Base-by-base conservation (phyloP, 2,797 vertebrate species). In the Bradypodion pumilum region DNA sequence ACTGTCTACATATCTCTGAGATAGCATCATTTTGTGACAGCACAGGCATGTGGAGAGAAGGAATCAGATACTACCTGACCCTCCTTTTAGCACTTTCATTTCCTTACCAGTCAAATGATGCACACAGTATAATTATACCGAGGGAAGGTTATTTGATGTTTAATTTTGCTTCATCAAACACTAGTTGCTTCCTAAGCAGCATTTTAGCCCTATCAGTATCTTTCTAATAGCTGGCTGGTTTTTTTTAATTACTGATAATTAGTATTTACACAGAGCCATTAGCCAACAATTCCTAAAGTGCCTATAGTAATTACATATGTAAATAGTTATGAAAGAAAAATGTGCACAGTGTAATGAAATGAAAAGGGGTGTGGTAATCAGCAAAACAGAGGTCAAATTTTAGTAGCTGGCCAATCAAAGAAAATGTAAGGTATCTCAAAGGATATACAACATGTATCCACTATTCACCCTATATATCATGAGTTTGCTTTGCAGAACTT, bases 261-360 rank as follows among this genome's bases (percentile, higher is more conserved):
- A 95, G 92, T 95, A 97, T 97, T 97, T 97, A 96, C 95, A 96
- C 94, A 95, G 94, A 95, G 95, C 95, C 96, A 96, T 97, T 92
- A 95, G 95, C 93, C 95, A 97, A 96, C 91, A 92, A 95, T 94
- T 96, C 95, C 95, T 96, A 92, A 95, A 95, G 94, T 93, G 94
- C 91, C 92, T 91, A 93, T 94, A 92, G 96, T 96, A 96, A 97
- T 97, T 97, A 97, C 92, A 95, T 89, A 97, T 97, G 96, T 95
- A 97, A 97, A 98, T 97, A 92, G 94, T 94, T 94, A 91, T 92
- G 90, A 91, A 91, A 92, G 89, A 91, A 93, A 93, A 92, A 94
- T 88, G 68, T 88, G 91, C 73, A 3, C 59, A 87, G 84, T 65
- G 88, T 91, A 91, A 88, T 15, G 23, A 93, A 93, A 90, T 76